Evolutionary conservation across 2,888 invertebrate genomes (phyloP).

Genomic region (Amphipoea lucens): DNA sequence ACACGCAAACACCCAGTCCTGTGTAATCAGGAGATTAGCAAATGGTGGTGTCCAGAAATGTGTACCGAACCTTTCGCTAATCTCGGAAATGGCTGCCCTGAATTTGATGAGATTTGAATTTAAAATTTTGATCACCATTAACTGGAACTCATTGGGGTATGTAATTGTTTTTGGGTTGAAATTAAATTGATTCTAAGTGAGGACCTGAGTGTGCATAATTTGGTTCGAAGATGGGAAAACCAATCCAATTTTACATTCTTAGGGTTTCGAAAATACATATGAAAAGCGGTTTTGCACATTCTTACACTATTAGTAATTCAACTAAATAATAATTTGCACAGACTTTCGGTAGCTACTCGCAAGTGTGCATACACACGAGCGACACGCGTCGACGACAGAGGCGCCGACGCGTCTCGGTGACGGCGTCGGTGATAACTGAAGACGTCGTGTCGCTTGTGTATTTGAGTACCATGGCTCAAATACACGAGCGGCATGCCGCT

Average conservation of each 20-base stretch:
- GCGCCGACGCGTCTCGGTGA: too few relatives aligned
- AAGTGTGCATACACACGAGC: neutral
- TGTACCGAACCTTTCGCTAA: constrained; percentile 42
- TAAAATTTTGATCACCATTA: constrained; percentile 24
- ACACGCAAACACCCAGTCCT: constrained; percentile 59
- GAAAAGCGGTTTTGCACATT: constrained; percentile 1
- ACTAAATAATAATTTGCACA: constrained; percentile 1
- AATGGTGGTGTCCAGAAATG: constrained; percentile 50
- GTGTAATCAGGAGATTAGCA: constrained; percentile 62
- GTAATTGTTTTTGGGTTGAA: constrained; percentile 14
- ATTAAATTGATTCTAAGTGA: constrained; percentile 10
- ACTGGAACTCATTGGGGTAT: neutral
- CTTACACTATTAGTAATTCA: neutral
- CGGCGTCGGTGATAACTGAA: too few relatives aligned
- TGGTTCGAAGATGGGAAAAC: neutral
- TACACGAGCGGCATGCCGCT: too few relatives aligned
- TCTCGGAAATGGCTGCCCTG: constrained; percentile 38
- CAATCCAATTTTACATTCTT: neutral
- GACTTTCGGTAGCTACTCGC: neutral
- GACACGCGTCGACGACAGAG: neutral
- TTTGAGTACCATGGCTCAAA: too few relatives aligned
- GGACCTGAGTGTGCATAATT: constrained; percentile 3
- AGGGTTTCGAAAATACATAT: constrained; percentile 4
- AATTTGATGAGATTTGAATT: constrained; percentile 47
- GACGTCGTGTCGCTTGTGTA: too few relatives aligned